phyloP scores from a whole-genome alignment of 1,140 invertebrate genomes.

The Pseudachorutes palmiensis region DNA sequence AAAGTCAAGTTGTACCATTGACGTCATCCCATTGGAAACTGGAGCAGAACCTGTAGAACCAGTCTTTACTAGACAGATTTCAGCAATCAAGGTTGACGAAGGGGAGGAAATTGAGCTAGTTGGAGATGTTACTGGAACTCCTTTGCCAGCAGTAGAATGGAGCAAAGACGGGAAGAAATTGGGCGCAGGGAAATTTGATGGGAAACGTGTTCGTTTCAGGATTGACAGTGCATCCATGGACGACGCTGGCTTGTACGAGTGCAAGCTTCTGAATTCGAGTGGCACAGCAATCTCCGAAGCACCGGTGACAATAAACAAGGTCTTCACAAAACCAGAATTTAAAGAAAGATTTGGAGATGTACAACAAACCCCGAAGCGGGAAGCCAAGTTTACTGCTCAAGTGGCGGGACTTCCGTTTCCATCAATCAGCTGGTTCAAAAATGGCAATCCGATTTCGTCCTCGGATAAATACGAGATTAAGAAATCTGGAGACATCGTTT shows the following conservation, averaged over 20 bases:
- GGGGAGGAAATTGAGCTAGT: slow-evolving; percentile 47
- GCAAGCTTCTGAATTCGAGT: slow-evolving; percentile 62
- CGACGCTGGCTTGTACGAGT: slow-evolving; percentile 66
- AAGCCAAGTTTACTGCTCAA: slow-evolving; percentile 70
- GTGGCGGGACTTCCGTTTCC: slow-evolving; percentile 4
- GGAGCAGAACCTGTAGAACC: slow-evolving; percentile 47
- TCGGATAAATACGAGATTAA: slow-evolving; percentile 67
- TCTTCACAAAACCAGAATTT: slow-evolving; percentile 70
- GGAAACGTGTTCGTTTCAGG: slow-evolving; percentile 17
- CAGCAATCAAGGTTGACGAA: slow-evolving; percentile 67
- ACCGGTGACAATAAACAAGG: slow-evolving; percentile 64
- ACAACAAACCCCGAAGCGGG: slow-evolving; percentile 67
- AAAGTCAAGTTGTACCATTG: slow-evolving; percentile 37
- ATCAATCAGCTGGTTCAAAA: slow-evolving; percentile 2
- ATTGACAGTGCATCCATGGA: slow-evolving; percentile 45
- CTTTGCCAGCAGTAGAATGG: slow-evolving; percentile 13
- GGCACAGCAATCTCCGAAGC: slow-evolving; percentile 53
- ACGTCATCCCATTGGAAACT: slow-evolving; percentile 36
- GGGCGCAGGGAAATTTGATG: slow-evolving; percentile 47
- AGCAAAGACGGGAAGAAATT: slow-evolving; percentile 14
- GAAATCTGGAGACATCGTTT: slow-evolving; percentile 60
- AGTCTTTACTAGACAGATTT: slow-evolving; percentile 60
- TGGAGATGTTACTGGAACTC: slow-evolving; percentile 12
- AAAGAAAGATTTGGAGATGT: slow-evolving; percentile 72
- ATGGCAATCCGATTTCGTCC: slow-evolving; percentile 50